phyloP scores from a whole-genome alignment of 2,888 invertebrate genomes.

The Ichneumon xanthorius region DNA sequence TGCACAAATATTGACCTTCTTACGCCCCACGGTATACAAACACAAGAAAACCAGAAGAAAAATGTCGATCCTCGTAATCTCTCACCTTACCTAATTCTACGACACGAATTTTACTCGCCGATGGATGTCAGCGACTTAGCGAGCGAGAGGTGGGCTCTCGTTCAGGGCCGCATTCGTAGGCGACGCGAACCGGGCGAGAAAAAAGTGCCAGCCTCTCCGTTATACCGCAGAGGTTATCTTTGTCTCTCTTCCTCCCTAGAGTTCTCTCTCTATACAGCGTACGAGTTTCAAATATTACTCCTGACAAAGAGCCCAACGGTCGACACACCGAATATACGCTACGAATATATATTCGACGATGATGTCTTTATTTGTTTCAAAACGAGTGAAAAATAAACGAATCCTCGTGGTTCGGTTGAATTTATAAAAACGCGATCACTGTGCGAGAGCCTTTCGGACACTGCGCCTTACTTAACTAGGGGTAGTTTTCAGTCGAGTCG shows the following conservation, averaged over 20 bases:
- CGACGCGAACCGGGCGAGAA: not conserved
- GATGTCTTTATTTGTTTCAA: not conserved
- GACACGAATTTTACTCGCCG: constrained; percentile 1
- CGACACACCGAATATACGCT: constrained; percentile 21
- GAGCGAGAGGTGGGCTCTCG: not conserved
- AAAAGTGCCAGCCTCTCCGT: not conserved
- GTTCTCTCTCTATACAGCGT: not conserved
- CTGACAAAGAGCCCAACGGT: not conserved
- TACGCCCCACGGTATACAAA: too few relatives aligned
- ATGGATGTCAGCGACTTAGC: not conserved
- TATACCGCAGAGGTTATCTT: not conserved
- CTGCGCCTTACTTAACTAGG: constrained; percentile 78
- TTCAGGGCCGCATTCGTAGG: constrained; percentile 4
- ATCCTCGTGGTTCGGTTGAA: constrained; percentile 72
- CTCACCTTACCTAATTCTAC: constrained; percentile 8
- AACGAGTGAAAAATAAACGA: constrained; percentile 52
- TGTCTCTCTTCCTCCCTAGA: not conserved
- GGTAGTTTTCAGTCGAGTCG: constrained; percentile 78
- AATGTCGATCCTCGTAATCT: not conserved
- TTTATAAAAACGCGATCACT: constrained; percentile 70
- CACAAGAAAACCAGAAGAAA: not conserved
- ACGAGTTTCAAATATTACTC: not conserved
- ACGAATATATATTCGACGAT: not conserved
- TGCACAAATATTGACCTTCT: too few relatives aligned
- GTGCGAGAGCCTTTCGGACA: constrained; percentile 76